phyloP scores from a whole-genome alignment of 2,113 vertebrate genomes.

The Hemibates koningsi region DNA sequence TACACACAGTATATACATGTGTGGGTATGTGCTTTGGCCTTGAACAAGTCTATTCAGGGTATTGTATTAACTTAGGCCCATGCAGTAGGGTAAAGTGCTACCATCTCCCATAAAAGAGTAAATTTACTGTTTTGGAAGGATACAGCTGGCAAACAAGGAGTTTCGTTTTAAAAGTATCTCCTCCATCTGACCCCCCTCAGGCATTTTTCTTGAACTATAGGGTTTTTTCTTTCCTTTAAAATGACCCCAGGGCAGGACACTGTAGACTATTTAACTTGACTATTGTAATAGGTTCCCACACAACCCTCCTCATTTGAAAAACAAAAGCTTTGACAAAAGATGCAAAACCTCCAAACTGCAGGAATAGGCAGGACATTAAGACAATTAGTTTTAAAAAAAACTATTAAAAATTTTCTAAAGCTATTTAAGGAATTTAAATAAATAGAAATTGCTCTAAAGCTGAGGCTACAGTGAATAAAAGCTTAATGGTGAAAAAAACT shows the following conservation, averaged over 20 bases:
- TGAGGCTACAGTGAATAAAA: not conserved
- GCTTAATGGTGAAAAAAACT: not conserved
- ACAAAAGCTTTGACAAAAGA: slow-evolving; percentile 57
- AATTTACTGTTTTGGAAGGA: slow-evolving; percentile 37
- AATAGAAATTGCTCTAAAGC: not conserved
- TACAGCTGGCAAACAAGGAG: slow-evolving; percentile 11
- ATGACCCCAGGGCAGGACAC: slow-evolving; percentile 38
- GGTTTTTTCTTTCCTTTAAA: not conserved
- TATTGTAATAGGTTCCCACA: slow-evolving; percentile 48
- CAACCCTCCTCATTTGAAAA: slow-evolving; percentile 28
- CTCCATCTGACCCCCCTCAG: slow-evolving; percentile 30
- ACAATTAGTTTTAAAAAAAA: not conserved
- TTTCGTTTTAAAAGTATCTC: slow-evolving; percentile 28
- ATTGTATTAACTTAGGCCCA: slow-evolving; percentile 5
- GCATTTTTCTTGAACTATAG: slow-evolving; percentile 25
- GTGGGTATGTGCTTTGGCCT: not conserved
- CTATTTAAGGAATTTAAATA: not conserved
- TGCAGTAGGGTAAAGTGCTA: slow-evolving; percentile 6
- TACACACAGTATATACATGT: not conserved
- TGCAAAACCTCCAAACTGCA: slow-evolving; percentile 25
- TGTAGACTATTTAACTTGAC: slow-evolving; percentile 49
- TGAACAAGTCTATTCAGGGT: not conserved
- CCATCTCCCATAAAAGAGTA: slow-evolving; percentile 44
- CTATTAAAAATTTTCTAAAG: fast-evolving
- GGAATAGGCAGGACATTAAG: slow-evolving; percentile 44